A percentile compares a stretch with the other conserved stretches of the same genome.
These are phyloP conservation scores for Lutjanus erythropterus DNA, from an alignment of 2,113 vertebrate genomes.

Conservation along the genomic window DNA sequence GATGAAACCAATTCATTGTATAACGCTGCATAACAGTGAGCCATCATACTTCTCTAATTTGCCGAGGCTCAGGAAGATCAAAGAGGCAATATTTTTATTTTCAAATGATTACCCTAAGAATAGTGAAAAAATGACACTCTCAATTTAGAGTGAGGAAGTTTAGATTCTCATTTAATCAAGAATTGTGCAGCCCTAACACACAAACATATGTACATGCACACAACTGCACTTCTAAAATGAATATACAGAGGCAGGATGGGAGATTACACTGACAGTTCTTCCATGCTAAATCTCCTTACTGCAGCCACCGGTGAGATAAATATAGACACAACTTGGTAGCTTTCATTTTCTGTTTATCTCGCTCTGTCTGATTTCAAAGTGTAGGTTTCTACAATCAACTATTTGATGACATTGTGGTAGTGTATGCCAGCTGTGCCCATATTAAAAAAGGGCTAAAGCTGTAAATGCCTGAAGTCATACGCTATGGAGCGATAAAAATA, in stretches of 20 bases:
- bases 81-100: background rate
- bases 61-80: background rate
- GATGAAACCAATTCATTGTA: background rate
- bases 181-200: constrained; percentile 1
- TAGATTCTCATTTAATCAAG: background rate
- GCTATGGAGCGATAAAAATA: constrained; percentile 14
- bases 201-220: background rate
- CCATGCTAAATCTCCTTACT: constrained; percentile 64
- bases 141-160: background rate
- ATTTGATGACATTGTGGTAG: constrained; percentile 36
- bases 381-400: constrained; percentile 28
- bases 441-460: constrained; percentile 9
- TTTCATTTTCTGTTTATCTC: constrained; percentile 31
- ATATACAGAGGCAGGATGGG: constrained; percentile 39
- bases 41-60: background rate
- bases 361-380: constrained; percentile 46
- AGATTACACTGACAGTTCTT: constrained; percentile 58
- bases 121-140: background rate
- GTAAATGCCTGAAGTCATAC: constrained; percentile 18
- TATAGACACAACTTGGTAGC: constrained; percentile 68
- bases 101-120: background rate
- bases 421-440: constrained; percentile 19
- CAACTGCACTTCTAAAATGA: constrained; percentile 15
- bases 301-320: constrained; percentile 71
- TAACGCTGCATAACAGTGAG: background rate